Evolutionary conservation across 92 coral and sea anemone genomes (phyloP), one percentile per base, ranked within the genome.

Genomic region (Epizoanthus scotinus): DNA sequence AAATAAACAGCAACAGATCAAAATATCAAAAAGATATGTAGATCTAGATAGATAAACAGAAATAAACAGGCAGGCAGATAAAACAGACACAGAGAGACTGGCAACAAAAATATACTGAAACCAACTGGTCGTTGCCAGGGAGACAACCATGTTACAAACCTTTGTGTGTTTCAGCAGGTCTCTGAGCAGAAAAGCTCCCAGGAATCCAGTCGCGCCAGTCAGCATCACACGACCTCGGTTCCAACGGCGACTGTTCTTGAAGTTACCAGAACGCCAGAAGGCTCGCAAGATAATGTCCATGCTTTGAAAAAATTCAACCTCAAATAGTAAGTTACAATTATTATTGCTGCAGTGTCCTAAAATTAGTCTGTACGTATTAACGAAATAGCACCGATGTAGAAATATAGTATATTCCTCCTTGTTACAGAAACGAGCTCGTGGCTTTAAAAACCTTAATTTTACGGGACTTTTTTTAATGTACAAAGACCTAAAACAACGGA

Each of bases 261-360:
- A 88, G 87, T 92, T 92, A 21, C 92, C 97, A 64, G 94, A 90
- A 58, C 97, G 86, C 97, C 97, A 92, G 75, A 92, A 92, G 20
- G 97, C 97, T 75, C 97, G 89, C 22, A 92, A 82, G 65, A 92
- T 92, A 73, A 92, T 92, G 52, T 92, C 97, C 97, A 92, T 92
- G 61, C 97, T 92, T 58, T 18, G 59, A 64, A 29, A 25, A 17
- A 44, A 27, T 29, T 9, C 8, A 13, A 6, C 15, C 21, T 27
- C 44, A 13, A 14, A 64, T 20, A 20, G 36, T 64, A 27, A 64
- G 31, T 27, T 63, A 21, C 40, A 21, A 63, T 26, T 10, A 26
- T 2, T 26, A 0, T 14, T 24, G 6, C 19, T 25, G 67, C 12
- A 64, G 7, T 7, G 13, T 15, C 10, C 10, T 29, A 28, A 5